A percentile compares a stretch with the other conserved stretches of the same genome.
phyloP scores from a whole-genome alignment of 2,888 invertebrate species.

The Epistrophella euchroma region DNA sequence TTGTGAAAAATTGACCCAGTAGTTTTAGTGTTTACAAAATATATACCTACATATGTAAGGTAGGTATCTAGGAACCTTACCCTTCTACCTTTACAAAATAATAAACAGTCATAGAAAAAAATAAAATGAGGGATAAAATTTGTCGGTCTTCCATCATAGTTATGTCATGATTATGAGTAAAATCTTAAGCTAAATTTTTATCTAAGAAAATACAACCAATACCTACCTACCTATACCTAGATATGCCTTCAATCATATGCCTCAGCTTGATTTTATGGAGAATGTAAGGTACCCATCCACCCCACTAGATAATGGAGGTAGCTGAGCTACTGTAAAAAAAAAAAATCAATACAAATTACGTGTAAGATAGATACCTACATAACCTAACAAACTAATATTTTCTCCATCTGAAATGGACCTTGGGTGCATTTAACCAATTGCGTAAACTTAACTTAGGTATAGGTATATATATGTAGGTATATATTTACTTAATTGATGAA shows the following conservation, averaged over 20 bases:
- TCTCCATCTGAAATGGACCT: conserved; percentile 8
- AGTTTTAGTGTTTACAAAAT: too few species aligned
- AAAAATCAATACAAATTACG: conserved; percentile 9
- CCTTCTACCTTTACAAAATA: too few species aligned
- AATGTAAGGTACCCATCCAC: too few species aligned
- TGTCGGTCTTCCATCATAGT: not conserved
- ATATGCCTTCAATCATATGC: too few species aligned
- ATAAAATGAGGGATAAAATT: not conserved
- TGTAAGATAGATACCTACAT: not conserved
- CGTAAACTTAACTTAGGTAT: too few species aligned
- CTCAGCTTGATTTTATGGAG: not conserved
- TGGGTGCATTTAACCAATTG: conserved; percentile 2
- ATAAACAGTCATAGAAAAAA: not conserved
- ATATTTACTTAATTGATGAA: not conserved
- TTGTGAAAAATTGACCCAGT: too few species aligned
- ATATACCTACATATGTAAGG: too few species aligned
- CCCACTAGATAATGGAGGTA: too few species aligned
- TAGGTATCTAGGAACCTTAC: too few species aligned
- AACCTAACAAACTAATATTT: not conserved
- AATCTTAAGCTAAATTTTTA: not conserved
- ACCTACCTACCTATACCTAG: not conserved
- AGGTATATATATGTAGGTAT: too few species aligned
- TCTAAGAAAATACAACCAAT: not conserved
- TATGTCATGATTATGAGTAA: not conserved
- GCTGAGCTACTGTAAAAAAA: not conserved